These are phyloP conservation scores for Myiotriccus ornatus DNA, from an alignment of 2,797 vertebrate species.

Conservation along the genomic window DNA sequence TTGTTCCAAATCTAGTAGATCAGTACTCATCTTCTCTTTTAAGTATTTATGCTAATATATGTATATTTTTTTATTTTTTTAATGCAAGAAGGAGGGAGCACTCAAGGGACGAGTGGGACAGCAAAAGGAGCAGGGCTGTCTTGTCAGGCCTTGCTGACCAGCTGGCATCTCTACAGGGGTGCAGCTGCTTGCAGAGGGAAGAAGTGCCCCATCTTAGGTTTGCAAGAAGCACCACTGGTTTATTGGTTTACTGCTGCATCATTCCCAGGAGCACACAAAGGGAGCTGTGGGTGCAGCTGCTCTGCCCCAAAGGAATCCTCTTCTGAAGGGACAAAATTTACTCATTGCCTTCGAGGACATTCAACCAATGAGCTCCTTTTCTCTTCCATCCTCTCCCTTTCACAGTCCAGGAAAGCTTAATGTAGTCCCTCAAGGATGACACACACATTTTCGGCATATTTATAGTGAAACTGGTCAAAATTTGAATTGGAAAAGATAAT, in stretches of 20 bases:
- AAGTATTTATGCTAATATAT: too few species aligned
- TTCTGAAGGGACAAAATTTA: not conserved
- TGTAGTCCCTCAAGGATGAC: not conserved
- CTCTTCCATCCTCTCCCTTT: not conserved
- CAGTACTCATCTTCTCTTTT: not conserved
- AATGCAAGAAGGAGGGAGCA: not conserved
- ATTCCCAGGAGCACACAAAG: too few species aligned
- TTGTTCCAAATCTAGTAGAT: not conserved
- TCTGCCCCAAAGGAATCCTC: not conserved
- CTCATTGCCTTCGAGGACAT: not conserved
- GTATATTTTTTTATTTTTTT: not conserved
- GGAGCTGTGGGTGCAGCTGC: not conserved
- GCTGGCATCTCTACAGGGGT: not conserved
- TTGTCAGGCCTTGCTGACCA: not conserved
- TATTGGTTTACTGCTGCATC: not conserved
- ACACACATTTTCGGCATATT: not conserved
- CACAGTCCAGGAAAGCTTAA: not conserved
- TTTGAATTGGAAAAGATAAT: not conserved
- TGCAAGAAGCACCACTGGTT: not conserved
- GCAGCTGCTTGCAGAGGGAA: not conserved
- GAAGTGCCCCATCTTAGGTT: not conserved
- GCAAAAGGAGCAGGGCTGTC: not conserved
- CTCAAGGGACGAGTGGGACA: not conserved
- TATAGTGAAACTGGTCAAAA: not conserved
- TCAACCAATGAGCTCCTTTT: not conserved